Evolutionary conservation across 2,797 vertebrate genomes (phyloP), one percentile per base, ranked within the genome.

Genomic region (Sphenodon punctatus): DNA sequence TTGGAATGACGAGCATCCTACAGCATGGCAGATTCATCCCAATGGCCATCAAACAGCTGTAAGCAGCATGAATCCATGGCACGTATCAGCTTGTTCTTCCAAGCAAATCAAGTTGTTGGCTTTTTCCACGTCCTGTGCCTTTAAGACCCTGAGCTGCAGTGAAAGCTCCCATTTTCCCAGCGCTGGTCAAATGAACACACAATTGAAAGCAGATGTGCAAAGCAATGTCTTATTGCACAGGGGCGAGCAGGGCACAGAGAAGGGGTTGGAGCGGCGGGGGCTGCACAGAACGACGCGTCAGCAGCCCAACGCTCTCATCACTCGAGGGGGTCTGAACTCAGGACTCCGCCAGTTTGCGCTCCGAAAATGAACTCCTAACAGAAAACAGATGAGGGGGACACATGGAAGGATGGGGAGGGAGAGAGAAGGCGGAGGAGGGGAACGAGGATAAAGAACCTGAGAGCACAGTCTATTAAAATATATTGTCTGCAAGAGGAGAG

Each of bases 141-240:
- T 93, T 92, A 88, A 93, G 86, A 82, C 56, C 88, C 60, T 0
- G 1, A 80, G 59, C 30, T 17, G 15, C 60, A 80, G 53, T 13
- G 2, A 87, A 86, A 75, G 8, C 46, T 82, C 55, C 79, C 25
- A 68, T 72, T 88, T 93, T 92, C 86, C 92, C 93, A 85, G 79
- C 39, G 4, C 70, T 72, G 90, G 91, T 87, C 85, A 81, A 88
- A 76, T n/a, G 92, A 90, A 66, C 88, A 56, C 59, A 65, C 5
- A 39, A 91, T 90, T 93, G 89, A 88, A 92, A 92, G 81, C 94
- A 90, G 94, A 90, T 93, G 94, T 75, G 27, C 65, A 80, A 76
- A 78, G 77, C 78, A 59, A 85, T 66, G 3, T 83, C 68, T 89
- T 77, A 78, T 82, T 93, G 89, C 77, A 85, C 17, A 46, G 90